Evolutionary conservation across 2,797 vertebrate genomes (phyloP).

Genomic region (Melanotaenia maccullochi): DNA sequence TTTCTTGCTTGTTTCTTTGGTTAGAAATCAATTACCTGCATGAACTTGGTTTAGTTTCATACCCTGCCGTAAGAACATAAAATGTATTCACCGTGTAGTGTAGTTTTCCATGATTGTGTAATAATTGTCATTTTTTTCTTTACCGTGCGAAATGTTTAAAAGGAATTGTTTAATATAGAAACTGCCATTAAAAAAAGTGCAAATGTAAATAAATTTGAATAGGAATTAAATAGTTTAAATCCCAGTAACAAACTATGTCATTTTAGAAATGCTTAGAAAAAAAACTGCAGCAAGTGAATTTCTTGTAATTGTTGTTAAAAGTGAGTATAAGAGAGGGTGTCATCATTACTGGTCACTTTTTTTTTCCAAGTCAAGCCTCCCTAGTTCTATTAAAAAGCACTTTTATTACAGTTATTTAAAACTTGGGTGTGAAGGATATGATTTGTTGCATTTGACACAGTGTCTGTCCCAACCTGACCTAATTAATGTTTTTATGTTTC

Average conservation of each 20-base stretch:
- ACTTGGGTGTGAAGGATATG: background rate
- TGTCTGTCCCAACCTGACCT: background rate
- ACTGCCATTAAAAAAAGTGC: background rate
- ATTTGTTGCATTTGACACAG: background rate
- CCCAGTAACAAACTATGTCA: constrained; percentile 19
- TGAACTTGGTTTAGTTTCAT: background rate
- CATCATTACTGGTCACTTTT: background rate
- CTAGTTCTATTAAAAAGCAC: background rate
- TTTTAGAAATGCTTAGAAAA: constrained; percentile 6
- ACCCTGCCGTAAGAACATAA: background rate
- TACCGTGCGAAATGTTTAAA: constrained; percentile 24
- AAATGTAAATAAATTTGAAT: constrained; percentile 45
- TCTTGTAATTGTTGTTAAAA: too few species aligned
- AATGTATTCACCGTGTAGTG: background rate
- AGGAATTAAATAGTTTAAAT: constrained; percentile 3
- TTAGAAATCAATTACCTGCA: background rate
- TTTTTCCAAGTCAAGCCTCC: background rate
- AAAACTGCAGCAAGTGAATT: too few species aligned
- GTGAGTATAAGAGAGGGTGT: constrained; percentile 2
- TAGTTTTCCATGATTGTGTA: constrained; percentile 23
- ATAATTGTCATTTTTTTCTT: constrained; percentile 6
- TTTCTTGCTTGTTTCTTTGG: background rate
- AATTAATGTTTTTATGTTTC: constrained; percentile 12
- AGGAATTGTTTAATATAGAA: constrained; percentile 9
- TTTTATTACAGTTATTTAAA: background rate